Conservation (phyloP, 2,113 vertebrate genomes). For the Cyanocitta stelleri region DNA sequence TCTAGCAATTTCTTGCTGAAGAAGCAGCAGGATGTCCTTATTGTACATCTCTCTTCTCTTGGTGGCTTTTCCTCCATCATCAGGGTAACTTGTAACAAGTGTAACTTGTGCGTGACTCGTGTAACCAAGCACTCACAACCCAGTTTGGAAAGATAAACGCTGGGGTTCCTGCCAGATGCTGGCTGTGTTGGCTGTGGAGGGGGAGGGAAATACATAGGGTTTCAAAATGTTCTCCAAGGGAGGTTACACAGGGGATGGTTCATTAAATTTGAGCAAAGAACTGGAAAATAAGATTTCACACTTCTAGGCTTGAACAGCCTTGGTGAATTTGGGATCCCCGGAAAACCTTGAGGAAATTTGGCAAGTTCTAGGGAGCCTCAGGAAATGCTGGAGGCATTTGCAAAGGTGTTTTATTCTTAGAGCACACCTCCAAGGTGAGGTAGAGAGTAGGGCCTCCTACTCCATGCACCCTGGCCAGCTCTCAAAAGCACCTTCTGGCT, state of each 20-base stretch:
- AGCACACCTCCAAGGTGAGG: not conserved
- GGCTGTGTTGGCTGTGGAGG: not conserved
- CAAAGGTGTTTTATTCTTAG: not conserved
- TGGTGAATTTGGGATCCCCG: slow-evolving; percentile 50
- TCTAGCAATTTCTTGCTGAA: not conserved
- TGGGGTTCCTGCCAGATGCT: slow-evolving; percentile 36
- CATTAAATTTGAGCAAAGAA: slow-evolving; percentile 78
- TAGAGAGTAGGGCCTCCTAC: not conserved
- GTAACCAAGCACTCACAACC: not conserved
- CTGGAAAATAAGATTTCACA: slow-evolving; percentile 81
- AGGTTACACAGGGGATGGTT: slow-evolving; percentile 69
- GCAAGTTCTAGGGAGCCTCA: not conserved
- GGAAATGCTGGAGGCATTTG: not conserved
- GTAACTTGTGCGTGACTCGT: not conserved
- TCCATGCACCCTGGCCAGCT: not conserved
- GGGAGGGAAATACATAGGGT: slow-evolving; percentile 16
- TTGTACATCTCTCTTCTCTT: not conserved
- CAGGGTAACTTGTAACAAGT: not conserved
- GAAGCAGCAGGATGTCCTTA: not conserved
- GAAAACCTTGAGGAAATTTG: slow-evolving; percentile 11
- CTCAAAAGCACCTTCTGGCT: not conserved
- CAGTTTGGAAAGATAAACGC: not conserved
- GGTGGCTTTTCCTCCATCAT: not conserved
- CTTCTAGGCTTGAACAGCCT: slow-evolving; percentile 51
- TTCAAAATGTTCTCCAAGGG: slow-evolving; percentile 69